Conservation (phyloP, 2,888 invertebrate genomes). For the Galeopsomyia nigrocyanea region DNA sequence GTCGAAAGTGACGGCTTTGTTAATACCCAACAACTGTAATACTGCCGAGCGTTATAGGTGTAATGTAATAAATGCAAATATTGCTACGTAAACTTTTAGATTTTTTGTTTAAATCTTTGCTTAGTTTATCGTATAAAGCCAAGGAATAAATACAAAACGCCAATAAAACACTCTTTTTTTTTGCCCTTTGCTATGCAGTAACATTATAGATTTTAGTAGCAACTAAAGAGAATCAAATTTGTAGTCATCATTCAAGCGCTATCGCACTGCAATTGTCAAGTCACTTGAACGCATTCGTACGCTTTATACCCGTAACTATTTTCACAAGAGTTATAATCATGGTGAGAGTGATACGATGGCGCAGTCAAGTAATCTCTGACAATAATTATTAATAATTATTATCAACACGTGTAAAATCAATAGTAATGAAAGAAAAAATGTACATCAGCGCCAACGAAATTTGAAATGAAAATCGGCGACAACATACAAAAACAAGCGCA, state of each 20-base stretch:
- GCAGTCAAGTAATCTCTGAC: too few species aligned
- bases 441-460: not conserved
- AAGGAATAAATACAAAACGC: constrained; percentile 24
- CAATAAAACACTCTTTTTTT: constrained; percentile 26
- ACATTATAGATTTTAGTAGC: constrained; percentile 33
- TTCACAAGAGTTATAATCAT: too few species aligned
- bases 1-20: constrained; percentile 4
- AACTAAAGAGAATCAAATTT: constrained; percentile 32
- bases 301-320: constrained; percentile 21
- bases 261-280: constrained; percentile 8
- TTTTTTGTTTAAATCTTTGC: constrained; percentile 6
- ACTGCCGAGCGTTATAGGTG: constrained; percentile 35
- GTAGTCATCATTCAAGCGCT: constrained; percentile 25
- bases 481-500: not conserved
- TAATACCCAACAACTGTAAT: constrained; percentile 31
- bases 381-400: too few species aligned
- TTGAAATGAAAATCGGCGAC: not conserved
- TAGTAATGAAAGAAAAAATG: too few species aligned
- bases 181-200: constrained; percentile 26
- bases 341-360: too few species aligned
- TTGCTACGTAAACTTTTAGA: constrained; percentile 21
- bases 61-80: constrained; percentile 22
- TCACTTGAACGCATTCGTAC: constrained; percentile 38
- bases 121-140: constrained; percentile 16
- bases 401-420: too few species aligned